Base-by-base conservation (phyloP, 2,888 invertebrate species). In the Ophraella communa region DNA sequence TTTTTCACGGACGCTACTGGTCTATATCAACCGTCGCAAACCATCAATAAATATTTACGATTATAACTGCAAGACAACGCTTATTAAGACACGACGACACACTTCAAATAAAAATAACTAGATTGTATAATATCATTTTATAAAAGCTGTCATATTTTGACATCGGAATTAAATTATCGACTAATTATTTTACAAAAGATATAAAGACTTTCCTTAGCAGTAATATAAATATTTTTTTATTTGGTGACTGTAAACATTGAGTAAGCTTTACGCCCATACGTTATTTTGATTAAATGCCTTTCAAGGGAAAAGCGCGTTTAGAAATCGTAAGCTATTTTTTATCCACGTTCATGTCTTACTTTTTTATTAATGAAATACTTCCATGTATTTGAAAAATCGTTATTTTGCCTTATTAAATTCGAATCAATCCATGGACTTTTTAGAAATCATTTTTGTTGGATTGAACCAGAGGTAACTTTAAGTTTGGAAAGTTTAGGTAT, bases 71-170 rank as follows among this genome's bases (percentile, higher is more conserved):
- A 39, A 39, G 39, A 39, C 39, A 10, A 35, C 21, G 42, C 14
- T 17, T 21, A 44, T 30, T 47, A 57, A 57, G 18, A 30, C 44
- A 47, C 18, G 44, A 45, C 21, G 45, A 57, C 18, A 33, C 39
- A 42, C 45, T 54, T 54, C 52, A 47, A n/a, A 61, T 61, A 61
- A 61, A 61, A 53, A 53, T 61, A 61, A 54, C 47, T 27, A 20
- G 45, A 61, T 47, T 53, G 42, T 44, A 35, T 61, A 44, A 53
- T 61, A 61, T 30, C 53, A 61, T 61, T 61, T 54, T 44, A 61
- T 61, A 61, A 54, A 54, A 61, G 42, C 52, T 18, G n/a, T 39
- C 45, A 24, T 61, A 45, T 61, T 61, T 53, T 61, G 61, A 61
- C 61, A 52, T 47, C 0, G 4, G 14, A 18, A 44, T 35, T 54